These are phyloP conservation scores for Trogon surrucura DNA, from an alignment of 2,113 vertebrate genomes.

Conservation along the genomic window DNA sequence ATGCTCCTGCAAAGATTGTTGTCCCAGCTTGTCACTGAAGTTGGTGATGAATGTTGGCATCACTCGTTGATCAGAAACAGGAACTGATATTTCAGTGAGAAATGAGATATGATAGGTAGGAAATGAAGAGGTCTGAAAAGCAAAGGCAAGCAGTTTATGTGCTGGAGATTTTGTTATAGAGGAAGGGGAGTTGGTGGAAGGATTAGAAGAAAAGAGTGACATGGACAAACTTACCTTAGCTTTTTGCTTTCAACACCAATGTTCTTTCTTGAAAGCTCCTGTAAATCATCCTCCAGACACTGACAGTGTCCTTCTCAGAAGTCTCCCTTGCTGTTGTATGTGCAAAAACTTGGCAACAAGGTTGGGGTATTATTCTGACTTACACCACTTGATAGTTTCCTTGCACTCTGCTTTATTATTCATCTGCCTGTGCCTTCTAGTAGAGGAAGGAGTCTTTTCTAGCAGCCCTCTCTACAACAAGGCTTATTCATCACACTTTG, in stretches of 20 bases:
- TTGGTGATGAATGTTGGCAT: constrained; percentile 62
- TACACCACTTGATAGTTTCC: not conserved
- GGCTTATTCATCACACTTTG: not conserved
- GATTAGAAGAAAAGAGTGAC: not conserved
- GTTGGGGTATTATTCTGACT: not conserved
- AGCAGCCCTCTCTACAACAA: not conserved
- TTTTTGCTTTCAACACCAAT: not conserved
- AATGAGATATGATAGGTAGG: constrained; percentile 43
- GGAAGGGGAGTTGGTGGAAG: not conserved
- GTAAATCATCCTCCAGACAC: not conserved
- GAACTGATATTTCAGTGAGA: constrained; percentile 51
- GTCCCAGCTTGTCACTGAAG: constrained; percentile 58
- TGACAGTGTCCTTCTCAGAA: not conserved
- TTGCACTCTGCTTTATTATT: not conserved
- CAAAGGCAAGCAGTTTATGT: not conserved
- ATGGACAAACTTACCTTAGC: not conserved
- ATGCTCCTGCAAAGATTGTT: constrained; percentile 53
- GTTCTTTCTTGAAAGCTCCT: not conserved
- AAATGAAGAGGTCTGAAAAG: constrained; percentile 23
- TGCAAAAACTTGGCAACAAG: not conserved
- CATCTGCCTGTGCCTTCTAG: not conserved
- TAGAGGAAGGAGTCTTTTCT: not conserved
- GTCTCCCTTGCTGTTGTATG: not conserved
- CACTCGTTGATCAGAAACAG: constrained; percentile 37
- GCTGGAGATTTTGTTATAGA: not conserved